A percentile compares a stretch with the other conserved stretches of the same genome.
phyloP scores from a whole-genome alignment of 2,113 vertebrate species.

The Oryzias javanicus region DNA sequence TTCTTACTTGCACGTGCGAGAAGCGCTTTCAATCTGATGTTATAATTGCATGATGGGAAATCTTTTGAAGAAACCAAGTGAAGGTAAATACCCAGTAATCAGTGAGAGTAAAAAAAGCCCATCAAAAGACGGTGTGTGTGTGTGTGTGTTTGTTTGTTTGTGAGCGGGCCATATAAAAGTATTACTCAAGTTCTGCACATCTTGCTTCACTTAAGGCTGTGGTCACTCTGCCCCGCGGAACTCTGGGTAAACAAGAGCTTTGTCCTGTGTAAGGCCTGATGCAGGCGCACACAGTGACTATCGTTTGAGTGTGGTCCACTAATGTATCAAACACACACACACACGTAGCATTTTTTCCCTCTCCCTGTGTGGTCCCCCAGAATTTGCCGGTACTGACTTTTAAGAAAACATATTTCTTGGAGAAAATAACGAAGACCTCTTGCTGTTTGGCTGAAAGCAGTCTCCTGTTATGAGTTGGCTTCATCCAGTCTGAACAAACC shows the following conservation, averaged over 20 bases:
- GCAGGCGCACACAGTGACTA: conserved; percentile 34
- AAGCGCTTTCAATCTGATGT: conserved; percentile 36
- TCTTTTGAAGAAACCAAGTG: conserved; percentile 28
- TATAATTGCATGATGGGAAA: conserved; percentile 67
- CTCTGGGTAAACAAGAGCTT: conserved; percentile 71
- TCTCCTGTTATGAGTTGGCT: conserved; percentile 13
- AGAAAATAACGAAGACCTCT: conserved; percentile 17
- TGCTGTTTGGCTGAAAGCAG: conserved; percentile 36
- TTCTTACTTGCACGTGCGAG: conserved; percentile 25
- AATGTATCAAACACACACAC: conserved; percentile 44
- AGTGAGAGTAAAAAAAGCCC: conserved; percentile 51
- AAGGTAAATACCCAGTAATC: conserved; percentile 59
- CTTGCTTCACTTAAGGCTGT: conserved; percentile 72
- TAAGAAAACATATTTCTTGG: conserved; percentile 52
- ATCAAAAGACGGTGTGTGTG: conserved; percentile 31
- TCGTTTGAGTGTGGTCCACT: conserved; percentile 49
- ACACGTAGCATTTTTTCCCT: conserved; percentile 38
- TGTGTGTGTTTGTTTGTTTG: conserved; percentile 44
- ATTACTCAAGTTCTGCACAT: conserved; percentile 69
- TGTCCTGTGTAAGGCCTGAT: conserved; percentile 49
- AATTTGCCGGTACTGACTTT: conserved; percentile 19
- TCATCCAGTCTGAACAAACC: conserved; percentile 21
- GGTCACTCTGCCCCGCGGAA: conserved; percentile 70
- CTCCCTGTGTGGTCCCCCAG: conserved; percentile 60
- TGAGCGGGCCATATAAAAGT: conserved; percentile 51